phyloP scores from a whole-genome alignment of 2,797 vertebrate species.

The Scleropages formosus region DNA sequence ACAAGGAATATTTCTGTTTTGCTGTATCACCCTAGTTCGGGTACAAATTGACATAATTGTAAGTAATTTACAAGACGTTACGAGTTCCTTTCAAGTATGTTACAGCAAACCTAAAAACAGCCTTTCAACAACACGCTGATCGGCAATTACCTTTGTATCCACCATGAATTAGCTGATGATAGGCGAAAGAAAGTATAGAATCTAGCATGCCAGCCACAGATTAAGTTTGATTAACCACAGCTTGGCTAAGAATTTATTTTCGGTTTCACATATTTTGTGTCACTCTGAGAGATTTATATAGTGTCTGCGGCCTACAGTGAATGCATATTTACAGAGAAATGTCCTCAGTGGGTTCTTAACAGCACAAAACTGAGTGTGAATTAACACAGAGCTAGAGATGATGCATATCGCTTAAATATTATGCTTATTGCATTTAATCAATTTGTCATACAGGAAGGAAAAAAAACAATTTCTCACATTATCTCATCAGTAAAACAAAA shows the following conservation, averaged over 20 bases:
- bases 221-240: constrained; percentile 7
- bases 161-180: background rate
- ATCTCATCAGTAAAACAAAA: no score
- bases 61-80: constrained; percentile 7
- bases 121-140: background rate
- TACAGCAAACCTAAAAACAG: background rate
- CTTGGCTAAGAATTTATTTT: constrained; percentile 15
- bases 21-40: background rate
- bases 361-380: no score
- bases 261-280: constrained; percentile 8
- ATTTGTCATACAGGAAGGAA: no score
- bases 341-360: background rate
- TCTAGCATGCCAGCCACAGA: background rate
- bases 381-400: no score
- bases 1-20: constrained; percentile 9
- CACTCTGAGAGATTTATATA: background rate
- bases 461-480: no score
- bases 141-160: background rate
- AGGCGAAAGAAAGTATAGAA: background rate
- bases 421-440: no score
- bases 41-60: constrained; percentile 1
- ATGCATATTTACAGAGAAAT: constrained; percentile 11
- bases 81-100: background rate
- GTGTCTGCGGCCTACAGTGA: no score
- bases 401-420: no score